phyloP scores from a whole-genome alignment of 1,140 invertebrate genomes.

The Drosophila gunungcola region DNA sequence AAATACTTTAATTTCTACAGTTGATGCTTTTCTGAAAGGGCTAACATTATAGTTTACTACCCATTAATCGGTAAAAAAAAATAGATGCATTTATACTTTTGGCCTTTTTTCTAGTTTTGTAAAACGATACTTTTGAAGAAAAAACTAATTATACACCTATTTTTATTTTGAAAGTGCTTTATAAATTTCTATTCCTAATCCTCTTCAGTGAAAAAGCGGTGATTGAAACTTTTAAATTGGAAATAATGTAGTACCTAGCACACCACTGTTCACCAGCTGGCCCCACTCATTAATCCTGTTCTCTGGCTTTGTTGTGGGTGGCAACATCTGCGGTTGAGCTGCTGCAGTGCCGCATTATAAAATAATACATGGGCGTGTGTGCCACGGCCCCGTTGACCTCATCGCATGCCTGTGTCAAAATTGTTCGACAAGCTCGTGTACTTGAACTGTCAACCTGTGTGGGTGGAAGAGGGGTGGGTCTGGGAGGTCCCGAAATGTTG shows the following conservation, averaged over 20 bases:
- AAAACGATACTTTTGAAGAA: no score
- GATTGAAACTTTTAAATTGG: no score
- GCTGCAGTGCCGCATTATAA: conserved; percentile 55
- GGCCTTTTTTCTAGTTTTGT: no score
- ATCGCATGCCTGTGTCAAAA: conserved; percentile 54
- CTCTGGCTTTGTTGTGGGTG: conserved; percentile 44
- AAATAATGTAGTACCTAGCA: background rate
- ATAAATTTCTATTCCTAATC: no score
- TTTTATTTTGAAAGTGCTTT: no score
- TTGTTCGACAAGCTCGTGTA: conserved; percentile 66
- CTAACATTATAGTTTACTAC: no score
- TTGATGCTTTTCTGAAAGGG: no score
- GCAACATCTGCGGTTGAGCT: conserved; percentile 14
- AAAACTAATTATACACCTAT: no score
- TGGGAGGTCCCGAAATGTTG: conserved; percentile 11
- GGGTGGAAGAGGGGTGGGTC: background rate
- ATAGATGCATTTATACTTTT: no score
- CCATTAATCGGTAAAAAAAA: no score
- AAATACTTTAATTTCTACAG: no score
- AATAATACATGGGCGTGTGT: conserved; percentile 35
- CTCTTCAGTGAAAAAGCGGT: no score
- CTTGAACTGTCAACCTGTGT: conserved; percentile 61
- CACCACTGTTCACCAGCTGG: conserved; percentile 4
- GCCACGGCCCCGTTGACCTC: conserved; percentile 32
- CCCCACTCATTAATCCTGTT: background rate